Evolutionary conservation across 2,113 vertebrate genomes (phyloP).

Genomic region (Notiomystis cincta): DNA sequence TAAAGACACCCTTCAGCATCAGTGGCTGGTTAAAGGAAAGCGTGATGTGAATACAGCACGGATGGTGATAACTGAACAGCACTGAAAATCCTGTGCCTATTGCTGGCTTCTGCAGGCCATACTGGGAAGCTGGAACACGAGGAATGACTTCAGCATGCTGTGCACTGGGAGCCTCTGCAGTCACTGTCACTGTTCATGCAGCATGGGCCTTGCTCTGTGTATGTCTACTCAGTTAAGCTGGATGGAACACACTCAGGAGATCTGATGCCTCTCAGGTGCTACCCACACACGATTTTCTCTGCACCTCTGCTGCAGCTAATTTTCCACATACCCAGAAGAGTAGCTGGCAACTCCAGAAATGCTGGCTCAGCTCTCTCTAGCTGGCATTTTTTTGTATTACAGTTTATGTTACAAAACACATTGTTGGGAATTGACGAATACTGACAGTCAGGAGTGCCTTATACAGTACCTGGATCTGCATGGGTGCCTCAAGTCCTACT

Average conservation of each 20-base stretch:
- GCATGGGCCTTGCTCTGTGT: neutral
- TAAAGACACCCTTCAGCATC: neutral
- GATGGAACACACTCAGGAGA: neutral
- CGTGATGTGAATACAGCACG: neutral
- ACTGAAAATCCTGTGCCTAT: neutral
- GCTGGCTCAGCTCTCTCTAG: neutral
- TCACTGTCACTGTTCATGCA: neutral
- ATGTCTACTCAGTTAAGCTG: neutral
- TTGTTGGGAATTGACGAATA: neutral
- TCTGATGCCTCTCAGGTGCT: neutral
- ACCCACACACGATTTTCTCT: neutral
- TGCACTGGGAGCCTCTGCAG: neutral
- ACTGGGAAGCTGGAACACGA: neutral
- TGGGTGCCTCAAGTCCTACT: neutral
- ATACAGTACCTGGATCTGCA: neutral
- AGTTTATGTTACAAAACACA: neutral
- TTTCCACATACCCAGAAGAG: neutral
- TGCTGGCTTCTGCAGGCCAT: neutral
- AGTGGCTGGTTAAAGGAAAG: neutral
- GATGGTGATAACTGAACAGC: neutral
- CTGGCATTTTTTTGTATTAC: neutral
- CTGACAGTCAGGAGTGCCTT: neutral
- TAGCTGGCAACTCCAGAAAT: neutral
- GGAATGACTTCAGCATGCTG: neutral
- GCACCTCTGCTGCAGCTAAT: neutral